Conservation (phyloP, 1,140 invertebrate species). For the Leptonema lineaticorne region DNA sequence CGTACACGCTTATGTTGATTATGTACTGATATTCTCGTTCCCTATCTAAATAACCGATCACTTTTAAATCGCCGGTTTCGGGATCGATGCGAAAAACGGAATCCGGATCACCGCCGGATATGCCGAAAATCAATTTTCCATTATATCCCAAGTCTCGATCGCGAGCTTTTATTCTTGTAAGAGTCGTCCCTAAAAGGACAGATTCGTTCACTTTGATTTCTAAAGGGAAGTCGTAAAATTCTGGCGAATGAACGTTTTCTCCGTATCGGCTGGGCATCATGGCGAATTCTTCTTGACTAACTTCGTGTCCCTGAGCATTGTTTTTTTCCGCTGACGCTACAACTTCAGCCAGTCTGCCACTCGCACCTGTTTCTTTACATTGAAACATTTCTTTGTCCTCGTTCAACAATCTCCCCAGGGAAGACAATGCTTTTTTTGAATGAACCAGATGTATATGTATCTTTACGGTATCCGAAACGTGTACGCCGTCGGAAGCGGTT, state of each 20-base stretch:
- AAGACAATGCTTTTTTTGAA: slow-evolving; percentile 53
- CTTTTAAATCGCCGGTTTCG: slow-evolving; percentile 72
- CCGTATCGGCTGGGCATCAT: slow-evolving; percentile 76
- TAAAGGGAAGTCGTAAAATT: slow-evolving; percentile 68
- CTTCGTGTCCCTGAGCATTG: slow-evolving; percentile 59
- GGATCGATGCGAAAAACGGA: slow-evolving; percentile 80
- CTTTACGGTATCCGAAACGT: slow-evolving; percentile 75
- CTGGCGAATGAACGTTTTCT: slow-evolving; percentile 75
- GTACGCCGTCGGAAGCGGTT: slow-evolving; percentile 82
- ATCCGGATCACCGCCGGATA: slow-evolving; percentile 77
- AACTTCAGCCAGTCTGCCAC: slow-evolving; percentile 68
- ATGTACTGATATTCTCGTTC: slow-evolving; percentile 74
- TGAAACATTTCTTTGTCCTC: slow-evolving; percentile 62
- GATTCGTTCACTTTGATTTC: slow-evolving; percentile 80
- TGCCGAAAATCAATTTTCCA: slow-evolving; percentile 73
- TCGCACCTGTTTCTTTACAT: slow-evolving; percentile 78
- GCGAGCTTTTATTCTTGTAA: slow-evolving; percentile 66
- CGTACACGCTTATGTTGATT: slow-evolving; percentile 81
- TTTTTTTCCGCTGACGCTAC: slow-evolving; percentile 72
- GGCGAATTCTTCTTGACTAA: slow-evolving; percentile 60
- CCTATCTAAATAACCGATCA: slow-evolving; percentile 78
- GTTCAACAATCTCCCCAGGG: slow-evolving; percentile 37
- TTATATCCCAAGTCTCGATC: slow-evolving; percentile 79
- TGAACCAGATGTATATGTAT: slow-evolving; percentile 67
- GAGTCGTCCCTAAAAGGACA: slow-evolving; percentile 65